These are phyloP conservation scores for Drosophila kambysellisi DNA, from an alignment of 2,888 invertebrate species.

Conservation along the genomic window DNA sequence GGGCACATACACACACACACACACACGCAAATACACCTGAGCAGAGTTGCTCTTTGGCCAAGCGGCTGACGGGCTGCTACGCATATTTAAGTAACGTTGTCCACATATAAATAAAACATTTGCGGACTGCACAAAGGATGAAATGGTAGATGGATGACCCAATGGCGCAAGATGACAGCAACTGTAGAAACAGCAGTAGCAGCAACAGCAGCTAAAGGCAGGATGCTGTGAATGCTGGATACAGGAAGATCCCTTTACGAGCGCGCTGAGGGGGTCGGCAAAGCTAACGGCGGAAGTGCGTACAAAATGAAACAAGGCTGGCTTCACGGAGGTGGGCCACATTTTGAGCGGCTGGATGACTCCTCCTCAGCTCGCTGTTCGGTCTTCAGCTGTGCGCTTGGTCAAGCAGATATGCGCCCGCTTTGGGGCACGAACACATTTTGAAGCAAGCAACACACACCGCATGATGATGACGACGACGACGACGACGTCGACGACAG, in stretches of 20 bases:
- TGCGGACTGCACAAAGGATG: constrained; percentile 77
- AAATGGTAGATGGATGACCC: constrained; percentile 80
- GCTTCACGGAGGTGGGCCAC: constrained; percentile 24
- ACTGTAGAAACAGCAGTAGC: constrained; percentile 32
- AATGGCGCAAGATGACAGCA: constrained; percentile 81
- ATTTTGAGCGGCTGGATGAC: constrained; percentile 40
- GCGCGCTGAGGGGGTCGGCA: constrained; percentile 28
- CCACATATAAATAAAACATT: constrained; percentile 81
- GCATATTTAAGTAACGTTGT: constrained; percentile 76
- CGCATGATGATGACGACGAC: constrained; percentile 50
- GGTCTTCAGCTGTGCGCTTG: constrained; percentile 66
- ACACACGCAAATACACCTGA: constrained; percentile 57
- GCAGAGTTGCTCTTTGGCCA: constrained; percentile 27
- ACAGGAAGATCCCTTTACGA: constrained; percentile 81
- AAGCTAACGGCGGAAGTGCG: constrained; percentile 76
- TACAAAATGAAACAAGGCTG: constrained; percentile 76
- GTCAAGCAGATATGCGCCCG: constrained; percentile 73
- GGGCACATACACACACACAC: constrained; percentile 8
- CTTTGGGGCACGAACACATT: constrained; percentile 30
- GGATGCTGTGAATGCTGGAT: constrained; percentile 58
- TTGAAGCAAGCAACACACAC: constrained; percentile 49
- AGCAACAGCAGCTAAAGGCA: constrained; percentile 7
- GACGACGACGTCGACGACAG: constrained; percentile 40
- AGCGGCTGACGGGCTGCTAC: constrained; percentile 46
- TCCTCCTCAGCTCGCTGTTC: constrained; percentile 12